Conservation (phyloP, 2,797 vertebrate genomes). For the Sebastes trivittatus region DNA sequence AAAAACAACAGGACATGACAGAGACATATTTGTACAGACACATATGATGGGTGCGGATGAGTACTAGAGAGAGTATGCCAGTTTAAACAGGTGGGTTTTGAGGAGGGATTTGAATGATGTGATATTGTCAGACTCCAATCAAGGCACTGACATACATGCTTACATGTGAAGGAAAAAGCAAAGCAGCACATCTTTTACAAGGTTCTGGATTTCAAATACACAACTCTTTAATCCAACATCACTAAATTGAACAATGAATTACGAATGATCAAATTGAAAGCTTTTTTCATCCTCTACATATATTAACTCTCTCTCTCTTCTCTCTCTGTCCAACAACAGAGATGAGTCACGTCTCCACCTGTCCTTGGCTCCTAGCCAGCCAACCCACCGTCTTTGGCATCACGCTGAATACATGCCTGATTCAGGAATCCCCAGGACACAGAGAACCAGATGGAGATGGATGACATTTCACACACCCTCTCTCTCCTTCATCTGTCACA, state of each 20-base stretch:
- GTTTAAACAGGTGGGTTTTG: too few relatives aligned
- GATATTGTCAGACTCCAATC: too few relatives aligned
- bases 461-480: constrained; percentile 27
- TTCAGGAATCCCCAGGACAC: constrained; percentile 29
- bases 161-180: not conserved
- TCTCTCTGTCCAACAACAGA: not conserved
- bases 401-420: not conserved
- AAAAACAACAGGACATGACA: too few relatives aligned
- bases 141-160: not conserved
- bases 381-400: constrained; percentile 1
- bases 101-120: too few relatives aligned
- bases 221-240: not conserved
- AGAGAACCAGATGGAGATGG: constrained; percentile 37
- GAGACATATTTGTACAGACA: too few relatives aligned
- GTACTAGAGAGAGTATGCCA: too few relatives aligned
- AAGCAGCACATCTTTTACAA: not conserved
- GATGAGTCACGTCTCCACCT: constrained; percentile 8
- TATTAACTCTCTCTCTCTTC: not conserved
- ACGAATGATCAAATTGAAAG: not conserved
- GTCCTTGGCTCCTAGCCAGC: constrained; percentile 6
- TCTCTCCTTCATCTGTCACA: constrained; percentile 10
- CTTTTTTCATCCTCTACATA: not conserved
- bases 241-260: not conserved
- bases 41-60: too few relatives aligned
- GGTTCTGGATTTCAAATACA: not conserved